Evolutionary conservation across 2,113 vertebrate genomes (phyloP), one percentile per base, ranked within the genome.

Genomic region (Gallinago undulata): DNA sequence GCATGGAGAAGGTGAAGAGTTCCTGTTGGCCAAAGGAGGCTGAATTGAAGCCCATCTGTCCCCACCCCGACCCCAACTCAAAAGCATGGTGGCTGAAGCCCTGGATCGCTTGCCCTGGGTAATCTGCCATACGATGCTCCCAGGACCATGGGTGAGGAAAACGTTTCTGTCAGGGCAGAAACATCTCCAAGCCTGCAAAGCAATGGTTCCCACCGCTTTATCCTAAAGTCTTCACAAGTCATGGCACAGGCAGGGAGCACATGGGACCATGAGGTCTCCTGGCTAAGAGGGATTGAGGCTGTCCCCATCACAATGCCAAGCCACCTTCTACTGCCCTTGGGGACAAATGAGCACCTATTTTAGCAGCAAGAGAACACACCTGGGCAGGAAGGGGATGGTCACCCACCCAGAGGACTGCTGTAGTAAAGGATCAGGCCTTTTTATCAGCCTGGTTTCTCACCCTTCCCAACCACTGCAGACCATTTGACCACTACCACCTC

Each of bases 331-430:
- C 24, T 35, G 35, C 24, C 19, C 12, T 22, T 51, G 45, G 63
- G 84, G 75, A 74, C 0, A 5, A 84, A 93, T 67, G 41, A 92
- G 87, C 50, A 77, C 89, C 72, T 80, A 27, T 88, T 87, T 79
- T 41, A 96, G 87, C 81, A 96, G 93, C 84, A 89, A 41, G 22
- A 72, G 41, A 43, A 85, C 66, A 75, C 17, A 79, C 11, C 5
- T 1, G 33, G 86, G n/a, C 47, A 91, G 51, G 76, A 87, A 57
- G 14, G 18, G 56, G 41, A 64, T 6, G 10, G 28, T 51, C 80
- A 79, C 23, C 50, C 15, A 62, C 21, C 2, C 31, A 48, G 11
- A 3, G 4, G 12, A 47, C 12, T 56, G 41, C 31, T 59, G 19
- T 10, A 30, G 27, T 28, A 64, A 9, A 81, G 14, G 11, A n/a